Percentiles rank a stretch among this genome's conserved stretches.
phyloP scores from a whole-genome alignment of 2,797 vertebrate genomes.

The Pseudochirops corinnae region DNA sequence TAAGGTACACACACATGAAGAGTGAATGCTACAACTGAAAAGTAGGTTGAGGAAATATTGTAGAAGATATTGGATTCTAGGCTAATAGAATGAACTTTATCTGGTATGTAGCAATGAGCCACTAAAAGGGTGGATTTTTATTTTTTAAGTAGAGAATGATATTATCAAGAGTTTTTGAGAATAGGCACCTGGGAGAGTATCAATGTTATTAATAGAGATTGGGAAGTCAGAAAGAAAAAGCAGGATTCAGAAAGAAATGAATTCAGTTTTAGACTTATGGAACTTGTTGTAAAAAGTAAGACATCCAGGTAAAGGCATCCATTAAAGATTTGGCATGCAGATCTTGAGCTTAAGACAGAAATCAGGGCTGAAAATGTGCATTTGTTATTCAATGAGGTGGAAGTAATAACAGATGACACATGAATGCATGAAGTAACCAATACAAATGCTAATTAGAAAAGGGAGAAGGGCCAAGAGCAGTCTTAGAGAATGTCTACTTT shows the following conservation, averaged over 20 bases:
- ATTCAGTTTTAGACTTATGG: background rate
- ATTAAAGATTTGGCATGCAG: background rate
- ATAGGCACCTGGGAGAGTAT: background rate
- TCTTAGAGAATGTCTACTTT: background rate
- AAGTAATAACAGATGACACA: background rate
- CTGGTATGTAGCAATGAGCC: background rate
- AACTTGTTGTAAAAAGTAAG: background rate
- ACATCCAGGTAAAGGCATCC: background rate
- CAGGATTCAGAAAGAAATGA: background rate
- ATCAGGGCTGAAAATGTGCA: background rate
- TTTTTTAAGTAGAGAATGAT: background rate
- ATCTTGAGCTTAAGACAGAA: background rate
- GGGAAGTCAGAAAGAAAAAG: background rate
- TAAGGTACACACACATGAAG: background rate
- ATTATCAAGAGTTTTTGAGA: background rate
- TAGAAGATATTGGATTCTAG: background rate
- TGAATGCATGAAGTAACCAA: background rate
- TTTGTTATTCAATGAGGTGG: background rate
- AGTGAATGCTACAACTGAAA: background rate
- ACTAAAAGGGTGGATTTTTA: background rate
- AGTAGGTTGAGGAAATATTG: background rate
- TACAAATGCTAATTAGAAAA: background rate
- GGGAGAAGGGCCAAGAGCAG: background rate
- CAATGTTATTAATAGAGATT: background rate
- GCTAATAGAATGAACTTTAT: background rate